These are phyloP conservation scores for Clarias platycephalus DNA, from an alignment of 2,797 vertebrate species.

Conservation along the genomic window DNA sequence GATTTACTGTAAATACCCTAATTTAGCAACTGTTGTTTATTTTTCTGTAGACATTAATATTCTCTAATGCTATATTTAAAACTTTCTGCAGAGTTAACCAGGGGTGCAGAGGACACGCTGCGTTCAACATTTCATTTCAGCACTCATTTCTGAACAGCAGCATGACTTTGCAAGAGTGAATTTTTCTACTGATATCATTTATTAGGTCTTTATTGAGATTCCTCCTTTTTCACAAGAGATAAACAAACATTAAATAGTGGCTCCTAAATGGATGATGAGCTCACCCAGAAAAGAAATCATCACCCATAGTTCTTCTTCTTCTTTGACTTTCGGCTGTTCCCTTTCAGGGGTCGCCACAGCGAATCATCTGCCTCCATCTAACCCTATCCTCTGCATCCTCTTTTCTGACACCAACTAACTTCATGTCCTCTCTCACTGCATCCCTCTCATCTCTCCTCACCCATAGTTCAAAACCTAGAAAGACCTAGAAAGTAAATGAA, in stretches of 20 bases:
- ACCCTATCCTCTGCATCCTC: too few species aligned
- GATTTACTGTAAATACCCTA: slow-evolving; percentile 21
- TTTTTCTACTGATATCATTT: slow-evolving; percentile 35
- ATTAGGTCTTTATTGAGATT: not conserved
- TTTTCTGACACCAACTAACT: too few species aligned
- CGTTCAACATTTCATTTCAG: slow-evolving; percentile 61
- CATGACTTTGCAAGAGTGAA: slow-evolving; percentile 55
- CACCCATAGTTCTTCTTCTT: not conserved
- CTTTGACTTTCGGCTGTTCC: too few species aligned
- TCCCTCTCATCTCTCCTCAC: too few species aligned
- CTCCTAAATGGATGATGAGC: not conserved
- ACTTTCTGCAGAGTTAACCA: not conserved
- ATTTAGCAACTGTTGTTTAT: slow-evolving; percentile 40
- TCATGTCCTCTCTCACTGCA: too few species aligned
- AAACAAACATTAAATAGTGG: not conserved
- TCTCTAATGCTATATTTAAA: not conserved
- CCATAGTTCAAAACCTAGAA: not conserved
- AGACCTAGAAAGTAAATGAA: not conserved
- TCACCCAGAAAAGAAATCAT: not conserved
- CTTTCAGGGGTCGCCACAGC: too few species aligned
- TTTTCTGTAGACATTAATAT: slow-evolving; percentile 2
- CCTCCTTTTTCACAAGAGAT: not conserved
- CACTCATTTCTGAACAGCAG: slow-evolving; percentile 69
- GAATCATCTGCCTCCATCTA: too few species aligned
- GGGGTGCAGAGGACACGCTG: slow-evolving; percentile 17